phyloP scores from a whole-genome alignment of 30 jellyfish, hydroid and myxozoan genomes.

The Rhopilema esculentum region DNA sequence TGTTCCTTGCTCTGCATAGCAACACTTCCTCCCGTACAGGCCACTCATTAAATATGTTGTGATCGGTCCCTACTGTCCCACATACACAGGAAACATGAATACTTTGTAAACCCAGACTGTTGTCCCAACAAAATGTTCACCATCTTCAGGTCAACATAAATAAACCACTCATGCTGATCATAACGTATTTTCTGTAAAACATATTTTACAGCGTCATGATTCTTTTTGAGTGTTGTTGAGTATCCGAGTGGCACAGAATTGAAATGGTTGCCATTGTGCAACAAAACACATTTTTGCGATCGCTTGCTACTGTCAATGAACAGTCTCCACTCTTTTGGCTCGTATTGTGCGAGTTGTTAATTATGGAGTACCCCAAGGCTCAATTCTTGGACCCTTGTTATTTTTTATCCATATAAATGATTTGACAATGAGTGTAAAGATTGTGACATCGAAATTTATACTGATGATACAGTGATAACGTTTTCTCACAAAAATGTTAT shows the following conservation, averaged over 20 bases:
- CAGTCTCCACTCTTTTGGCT: constrained; percentile 35
- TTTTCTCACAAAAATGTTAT: too few relatives aligned
- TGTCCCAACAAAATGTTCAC: constrained; percentile 38
- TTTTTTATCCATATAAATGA: not conserved
- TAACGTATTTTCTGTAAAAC: not conserved
- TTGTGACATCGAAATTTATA: too few relatives aligned
- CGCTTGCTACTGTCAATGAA: constrained; percentile 42
- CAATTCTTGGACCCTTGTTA: not conserved
- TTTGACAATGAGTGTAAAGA: not conserved
- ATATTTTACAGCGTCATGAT: too few relatives aligned
- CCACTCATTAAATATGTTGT: constrained; percentile 13
- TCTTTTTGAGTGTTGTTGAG: too few relatives aligned
- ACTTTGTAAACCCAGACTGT: constrained; percentile 59
- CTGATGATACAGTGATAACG: too few relatives aligned
- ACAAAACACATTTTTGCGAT: constrained; percentile 14
- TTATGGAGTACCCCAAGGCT: not conserved
- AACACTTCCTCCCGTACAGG: constrained; percentile 36
- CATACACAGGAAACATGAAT: constrained; percentile 48
- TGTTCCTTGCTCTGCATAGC: constrained; percentile 24
- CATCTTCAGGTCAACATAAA: constrained; percentile 44
- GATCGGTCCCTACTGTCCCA: constrained; percentile 30
- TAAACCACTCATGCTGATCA: too few relatives aligned
- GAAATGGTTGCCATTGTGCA: constrained; percentile 40
- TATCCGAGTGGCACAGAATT: too few relatives aligned
- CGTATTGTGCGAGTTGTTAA: not conserved